Evolutionary conservation across 2,888 invertebrate species (phyloP), one percentile per base, ranked within the genome.

Genomic region (Acanthosoma haemorrhoidale): DNA sequence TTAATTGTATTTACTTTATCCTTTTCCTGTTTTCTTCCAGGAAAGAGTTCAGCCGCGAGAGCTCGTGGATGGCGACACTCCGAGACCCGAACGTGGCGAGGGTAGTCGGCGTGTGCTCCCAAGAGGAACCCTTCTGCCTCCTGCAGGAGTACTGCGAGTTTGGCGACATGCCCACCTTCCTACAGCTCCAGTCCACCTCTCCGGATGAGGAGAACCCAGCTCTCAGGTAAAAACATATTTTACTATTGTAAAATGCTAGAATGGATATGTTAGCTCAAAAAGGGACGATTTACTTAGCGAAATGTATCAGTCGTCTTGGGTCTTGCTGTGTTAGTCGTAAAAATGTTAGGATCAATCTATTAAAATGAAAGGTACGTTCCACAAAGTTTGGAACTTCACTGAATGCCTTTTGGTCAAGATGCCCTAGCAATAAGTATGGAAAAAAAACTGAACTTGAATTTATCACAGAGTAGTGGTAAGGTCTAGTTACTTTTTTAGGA

Each of bases 61-160:
- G 92, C 78, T 88, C 88, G 78, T 89, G 92, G 83, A 84, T 94
- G 80, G 90, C 92, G 64, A 89, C 89, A 68, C 83, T 94, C 76
- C 86, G 90, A 72, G 92, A 94, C 80, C 86, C 89, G 36, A 93
- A 94, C 81, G 85, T 94, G 73, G 91, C 91, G 51, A 84, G 91
- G 73, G 88, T 93, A 74, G 84, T 94, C 68, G 93, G 92, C 18
- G 84, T 92, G 75, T 92, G 92, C 79, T 87, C 88, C 57, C 82
- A 83, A 73, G 89, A 91, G 75, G 92, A 93, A 77, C 93, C 94
- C 5, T 88, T 91, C 77, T 91, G 91, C 80, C 91, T 93, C 76
- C 87, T 94, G n/a, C 87, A 93, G 76, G 94, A 94, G 80, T 92
- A 93, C 80, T 90, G 92, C 78, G 90, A 92, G 79, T 88, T 90